Base-by-base conservation (phyloP, 2,888 invertebrate genomes). In the Phortica okadai region DNA sequence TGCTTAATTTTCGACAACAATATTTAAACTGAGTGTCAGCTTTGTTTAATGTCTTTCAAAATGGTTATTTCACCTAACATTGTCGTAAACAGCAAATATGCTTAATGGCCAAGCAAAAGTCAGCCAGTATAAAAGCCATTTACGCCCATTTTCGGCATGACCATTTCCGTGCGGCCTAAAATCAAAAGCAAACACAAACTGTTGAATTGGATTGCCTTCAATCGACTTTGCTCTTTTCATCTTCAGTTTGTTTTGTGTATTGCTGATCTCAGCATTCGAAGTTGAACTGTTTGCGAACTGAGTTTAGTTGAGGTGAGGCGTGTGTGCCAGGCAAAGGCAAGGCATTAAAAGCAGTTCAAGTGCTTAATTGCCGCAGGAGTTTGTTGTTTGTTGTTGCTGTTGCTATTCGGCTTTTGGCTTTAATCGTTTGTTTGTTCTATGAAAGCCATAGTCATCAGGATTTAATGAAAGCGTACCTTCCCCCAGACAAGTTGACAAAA, bases 271-370 rank as follows among this genome's bases (percentile, higher is more conserved):
- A 50, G 14, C 14, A 50, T 50, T 50, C 50, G 14, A 50, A 50
- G 50, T 50, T 50, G 50, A 14, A 50, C 8, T 14, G 50, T 2
- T 8, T 50, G 8, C 1, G 50, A 14, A 50, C 2, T 14, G 50
- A 8, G 50, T 50, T 50, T 14, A 50, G 50, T 14, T 50, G 45
- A 45, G 45, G 7, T 45, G 45, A 8, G 45, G 7, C 45, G 10
- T 50, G 8, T 50, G 1, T 50, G 14, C 2, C 50, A 50, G 50
- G 50, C 50, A 8, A 50, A 50, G 50, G 59, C 7, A 59, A 6
- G 74, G 74, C 66, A 59, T 64, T 72, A 74, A 74, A 74, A 77
- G 74, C 56, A 64, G 62, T 72, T 72, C 56, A 64, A 72, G 66
- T 58, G 62, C 44, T 72, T 74, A 74, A 74, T 77, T 77, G 72